A percentile compares a stretch with the other conserved stretches of the same genome.
Evolutionary conservation across 2,113 vertebrate species (phyloP).

Genomic region (Sturnira hondurensis): DNA sequence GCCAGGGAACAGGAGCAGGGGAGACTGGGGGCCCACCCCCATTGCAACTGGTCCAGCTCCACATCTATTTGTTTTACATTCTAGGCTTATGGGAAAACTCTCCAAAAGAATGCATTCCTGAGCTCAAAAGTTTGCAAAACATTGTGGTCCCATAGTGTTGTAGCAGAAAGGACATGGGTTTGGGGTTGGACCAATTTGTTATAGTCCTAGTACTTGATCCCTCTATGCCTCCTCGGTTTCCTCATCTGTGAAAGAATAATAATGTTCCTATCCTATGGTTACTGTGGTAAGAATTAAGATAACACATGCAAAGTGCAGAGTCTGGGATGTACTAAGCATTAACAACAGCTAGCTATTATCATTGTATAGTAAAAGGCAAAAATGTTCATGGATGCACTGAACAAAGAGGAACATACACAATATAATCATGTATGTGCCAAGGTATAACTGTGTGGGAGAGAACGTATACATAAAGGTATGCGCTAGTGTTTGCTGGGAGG

Average conservation of each 20-base stretch:
- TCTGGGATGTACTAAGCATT: neutral
- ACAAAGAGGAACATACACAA: neutral
- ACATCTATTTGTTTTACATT: neutral
- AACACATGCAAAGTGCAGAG: neutral
- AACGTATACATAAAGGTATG: neutral
- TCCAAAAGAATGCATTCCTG: neutral
- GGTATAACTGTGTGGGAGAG: rapidly evolving
- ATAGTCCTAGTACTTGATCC: neutral
- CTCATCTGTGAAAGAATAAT: neutral
- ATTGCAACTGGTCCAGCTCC: neutral
- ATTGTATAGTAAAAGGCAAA: neutral
- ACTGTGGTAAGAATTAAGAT: neutral
- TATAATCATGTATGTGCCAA: rapidly evolving
- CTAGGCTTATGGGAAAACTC: neutral
- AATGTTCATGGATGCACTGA: neutral
- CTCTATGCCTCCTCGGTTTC: neutral
- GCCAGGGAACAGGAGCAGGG: neutral
- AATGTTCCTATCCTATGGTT: neutral
- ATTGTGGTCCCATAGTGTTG: neutral
- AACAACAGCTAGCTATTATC: neutral
- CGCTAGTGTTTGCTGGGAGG: neutral
- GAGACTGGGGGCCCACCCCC: neutral
- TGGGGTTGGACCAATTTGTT: neutral
- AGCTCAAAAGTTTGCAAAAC: neutral
- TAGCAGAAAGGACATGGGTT: neutral